Evolutionary conservation across 2,888 invertebrate species (phyloP).

Genomic region (Netelia melanura): DNA sequence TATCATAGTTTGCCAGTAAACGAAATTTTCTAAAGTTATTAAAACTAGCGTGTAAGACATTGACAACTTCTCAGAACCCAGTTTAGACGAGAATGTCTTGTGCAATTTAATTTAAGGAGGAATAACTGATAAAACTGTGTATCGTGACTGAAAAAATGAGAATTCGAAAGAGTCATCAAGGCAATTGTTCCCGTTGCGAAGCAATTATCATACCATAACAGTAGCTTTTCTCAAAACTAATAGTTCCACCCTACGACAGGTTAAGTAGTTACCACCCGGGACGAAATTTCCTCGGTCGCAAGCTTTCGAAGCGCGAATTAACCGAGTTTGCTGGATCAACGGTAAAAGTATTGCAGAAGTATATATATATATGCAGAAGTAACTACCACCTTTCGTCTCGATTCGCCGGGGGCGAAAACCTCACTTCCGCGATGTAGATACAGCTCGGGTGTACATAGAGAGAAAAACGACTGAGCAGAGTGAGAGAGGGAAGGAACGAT

Average conservation of each 20-base stretch:
- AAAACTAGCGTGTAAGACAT: too few relatives aligned
- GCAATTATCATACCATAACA: background rate
- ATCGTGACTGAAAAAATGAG: too few relatives aligned
- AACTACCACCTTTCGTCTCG: slow-evolving; percentile 8
- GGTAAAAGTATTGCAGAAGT: slow-evolving; percentile 54
- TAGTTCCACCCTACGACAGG: background rate
- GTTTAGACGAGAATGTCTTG: too few relatives aligned
- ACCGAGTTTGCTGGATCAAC: slow-evolving; percentile 48
- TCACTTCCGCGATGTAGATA: slow-evolving; percentile 36
- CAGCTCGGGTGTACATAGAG: slow-evolving; percentile 26
- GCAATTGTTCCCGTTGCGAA: background rate
- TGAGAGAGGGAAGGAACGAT: slow-evolving; percentile 14
- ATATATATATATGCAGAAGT: slow-evolving; percentile 3
- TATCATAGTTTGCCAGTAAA: too few relatives aligned
- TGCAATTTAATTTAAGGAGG: too few relatives aligned
- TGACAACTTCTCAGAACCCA: too few relatives aligned
- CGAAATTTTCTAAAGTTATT: too few relatives aligned
- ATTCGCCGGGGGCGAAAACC: slow-evolving; percentile 39
- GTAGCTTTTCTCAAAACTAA: background rate
- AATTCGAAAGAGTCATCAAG: too few relatives aligned
- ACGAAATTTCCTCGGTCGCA: slow-evolving; percentile 24
- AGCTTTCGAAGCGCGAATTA: slow-evolving; percentile 54
- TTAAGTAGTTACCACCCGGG: slow-evolving; percentile 17
- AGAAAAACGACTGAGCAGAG: slow-evolving; percentile 15
- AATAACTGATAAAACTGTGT: too few relatives aligned